Base-by-base conservation (phyloP, 1,140 invertebrate genomes). In the Tigriopus japonicus region DNA sequence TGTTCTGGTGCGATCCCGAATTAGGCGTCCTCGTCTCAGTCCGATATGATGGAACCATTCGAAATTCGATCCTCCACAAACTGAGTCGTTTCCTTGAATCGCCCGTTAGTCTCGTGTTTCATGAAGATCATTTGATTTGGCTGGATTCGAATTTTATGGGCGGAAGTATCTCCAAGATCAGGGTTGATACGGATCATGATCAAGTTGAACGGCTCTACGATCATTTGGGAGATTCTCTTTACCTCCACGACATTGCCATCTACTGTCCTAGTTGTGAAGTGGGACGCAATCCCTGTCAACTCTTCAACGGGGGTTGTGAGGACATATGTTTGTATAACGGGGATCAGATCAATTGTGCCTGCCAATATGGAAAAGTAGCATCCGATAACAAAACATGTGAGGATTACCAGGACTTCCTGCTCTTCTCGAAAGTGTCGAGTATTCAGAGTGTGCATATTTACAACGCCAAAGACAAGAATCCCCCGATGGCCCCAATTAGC, bases 271-370 rank as follows among this genome's bases (percentile, higher is more conserved):
- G 12, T 21, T 17, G 45, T 21, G n/a, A 49, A 12, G 21, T 15
- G 21, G 45, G 45, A 12, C 73, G 65, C 10, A 85, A 86, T 72
- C 74, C 78, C 0, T 91, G 87, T 73, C 74, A 71, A 40, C 67
- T 68, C 17, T 76, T 79, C 67, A 87, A 87, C 72, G 86, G 85
- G 7, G 82, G 80, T 2, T 92, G 88, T 73, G 73, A 74, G 58
- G 81, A 86, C 64, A 72, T 92, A 19, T 92, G 88, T 69, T 74
- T 91, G 12, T 88, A 76, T 69, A 79, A 81, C 66, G 85, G 85
- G 5, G 59, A 65, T n/a, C 71, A 74, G 49, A 74, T 78, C 35
- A 73, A 78, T 23, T 87, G 85, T 71, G 80, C 77, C 28, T 87
- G 85, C 68, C 78, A 83, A 35, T 83, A 86, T 72, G 84, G 84